Evolutionary conservation across 2,888 invertebrate genomes (phyloP), one percentile per base, ranked within the genome.

Genomic region (Noctua janthina): DNA sequence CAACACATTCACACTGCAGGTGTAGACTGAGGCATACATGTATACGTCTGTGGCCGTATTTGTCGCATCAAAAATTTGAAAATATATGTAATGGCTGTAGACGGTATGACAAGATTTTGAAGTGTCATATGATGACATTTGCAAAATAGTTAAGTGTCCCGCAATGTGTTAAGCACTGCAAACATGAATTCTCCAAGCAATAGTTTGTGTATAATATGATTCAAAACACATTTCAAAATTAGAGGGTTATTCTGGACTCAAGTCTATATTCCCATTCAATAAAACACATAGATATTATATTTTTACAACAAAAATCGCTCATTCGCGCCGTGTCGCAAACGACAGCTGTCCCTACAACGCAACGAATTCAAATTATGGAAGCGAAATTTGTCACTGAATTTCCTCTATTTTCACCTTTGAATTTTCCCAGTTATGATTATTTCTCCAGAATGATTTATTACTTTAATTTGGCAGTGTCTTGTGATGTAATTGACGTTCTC

Each of bases 291-390:
- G 59, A 68, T 76, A 69, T 81, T 81, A 91, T 92, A 92, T 91
- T 91, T 92, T 92, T 90, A 85, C 90, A 92, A 91, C 90, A 92
- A 86, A 91, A 90, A 83, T 89, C 89, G 72, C 82, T 62, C 84
- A 88, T 85, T 84, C 82, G 78, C 72, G 85, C 85, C 84, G 84
- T 91, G 90, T 88, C 88, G 88, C 90, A 79, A 90, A 89, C 93
- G 93, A 93, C 94, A 94, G 92, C 93, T 94, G 94, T 91, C 91
- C 90, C 89, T 89, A 92, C 92, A 91, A 84, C 89, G 90, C 88
- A 88, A 85, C 88, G 90, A 92, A 93, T 93, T 93, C 91, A 93
- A 93, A 94, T 93, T 92, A 93, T 91, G 90, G 89, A 92, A 87
- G 90, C 90, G 88, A 91, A 92, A 92, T 92, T 92, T 92, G 92